These are phyloP conservation scores for Calyptommatus sinebrachiatus DNA, from an alignment of 2,113 vertebrate species.

Conservation along the genomic window DNA sequence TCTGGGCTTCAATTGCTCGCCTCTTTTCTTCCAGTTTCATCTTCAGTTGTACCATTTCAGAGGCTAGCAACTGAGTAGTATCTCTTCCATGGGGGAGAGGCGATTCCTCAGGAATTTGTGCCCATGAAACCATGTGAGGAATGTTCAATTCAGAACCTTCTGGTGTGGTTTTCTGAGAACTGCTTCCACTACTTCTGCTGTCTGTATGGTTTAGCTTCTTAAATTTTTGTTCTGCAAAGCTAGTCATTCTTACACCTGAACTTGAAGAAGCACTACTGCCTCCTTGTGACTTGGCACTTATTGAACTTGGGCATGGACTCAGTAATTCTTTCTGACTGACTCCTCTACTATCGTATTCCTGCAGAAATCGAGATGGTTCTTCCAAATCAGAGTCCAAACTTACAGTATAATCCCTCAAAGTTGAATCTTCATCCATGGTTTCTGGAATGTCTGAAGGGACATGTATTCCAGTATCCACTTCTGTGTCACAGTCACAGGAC, in stretches of 20 bases:
- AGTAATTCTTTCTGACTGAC: conserved; percentile 72
- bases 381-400: conserved; percentile 95
- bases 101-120: conserved; percentile 84
- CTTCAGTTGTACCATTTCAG: conserved; percentile 92
- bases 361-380: conserved; percentile 74
- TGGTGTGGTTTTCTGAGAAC: conserved; percentile 91
- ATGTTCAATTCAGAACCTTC: conserved; percentile 90
- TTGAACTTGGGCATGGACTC: conserved; percentile 86
- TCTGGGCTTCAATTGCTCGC: conserved; percentile 95
- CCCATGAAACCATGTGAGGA: conserved; percentile 88
- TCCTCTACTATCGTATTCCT: conserved; percentile 79
- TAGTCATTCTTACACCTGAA: conserved; percentile 89
- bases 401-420: conserved; percentile 90
- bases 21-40: conserved; percentile 97
- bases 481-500: conserved; percentile 83
- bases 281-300: conserved; percentile 85
- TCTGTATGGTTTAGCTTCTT: conserved; percentile 83
- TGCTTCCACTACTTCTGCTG: conserved; percentile 82
- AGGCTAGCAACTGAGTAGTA: conserved; percentile 90
- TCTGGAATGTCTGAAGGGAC: conserved; percentile 92
- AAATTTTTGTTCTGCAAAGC: conserved; percentile 95
- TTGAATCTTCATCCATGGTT: conserved; percentile 95
- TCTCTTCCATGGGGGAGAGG: conserved; percentile 79
- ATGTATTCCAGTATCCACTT: conserved; percentile 93
- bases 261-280: conserved; percentile 88